Percentiles rank a stretch among this genome's conserved stretches.
Conservation (phyloP, 2,113 vertebrate genomes). For the Gymnobelideus leadbeateri region DNA sequence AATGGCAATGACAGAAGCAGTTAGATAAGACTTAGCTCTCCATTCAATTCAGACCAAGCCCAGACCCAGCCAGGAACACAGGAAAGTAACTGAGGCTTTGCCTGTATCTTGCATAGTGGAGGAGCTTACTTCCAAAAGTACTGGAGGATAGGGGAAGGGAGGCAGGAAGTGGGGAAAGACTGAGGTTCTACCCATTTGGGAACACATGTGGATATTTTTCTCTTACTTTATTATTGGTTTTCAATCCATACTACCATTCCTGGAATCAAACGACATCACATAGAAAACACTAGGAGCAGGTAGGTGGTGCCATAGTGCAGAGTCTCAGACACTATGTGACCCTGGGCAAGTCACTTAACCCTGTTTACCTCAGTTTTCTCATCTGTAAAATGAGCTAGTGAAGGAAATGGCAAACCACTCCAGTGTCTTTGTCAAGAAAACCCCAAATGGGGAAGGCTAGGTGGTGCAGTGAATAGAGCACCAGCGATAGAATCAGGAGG, state of each 20-base stretch:
- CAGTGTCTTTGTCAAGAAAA: background rate
- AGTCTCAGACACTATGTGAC: background rate
- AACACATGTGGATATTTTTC: background rate
- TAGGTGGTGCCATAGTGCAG: background rate
- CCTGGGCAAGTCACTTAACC: background rate
- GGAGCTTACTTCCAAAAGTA: background rate
- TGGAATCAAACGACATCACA: background rate
- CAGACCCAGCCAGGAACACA: background rate
- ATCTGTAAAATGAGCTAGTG: background rate
- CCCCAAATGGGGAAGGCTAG: background rate
- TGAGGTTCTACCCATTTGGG: background rate
- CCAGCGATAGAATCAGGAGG: no score
- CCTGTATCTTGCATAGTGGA: background rate
- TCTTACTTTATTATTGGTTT: background rate
- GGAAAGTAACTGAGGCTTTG: background rate
- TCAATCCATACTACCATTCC: background rate
- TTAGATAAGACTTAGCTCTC: no score
- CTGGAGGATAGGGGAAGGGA: background rate
- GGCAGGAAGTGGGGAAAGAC: background rate
- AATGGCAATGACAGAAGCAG: background rate
- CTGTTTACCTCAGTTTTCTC: background rate
- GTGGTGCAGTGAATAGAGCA: no score
- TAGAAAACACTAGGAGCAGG: background rate
- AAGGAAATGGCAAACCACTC: background rate
- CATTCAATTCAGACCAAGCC: no score